Evolutionary conservation across 2,797 vertebrate genomes (phyloP).

Genomic region (Schizothorax lantsangensis): DNA sequence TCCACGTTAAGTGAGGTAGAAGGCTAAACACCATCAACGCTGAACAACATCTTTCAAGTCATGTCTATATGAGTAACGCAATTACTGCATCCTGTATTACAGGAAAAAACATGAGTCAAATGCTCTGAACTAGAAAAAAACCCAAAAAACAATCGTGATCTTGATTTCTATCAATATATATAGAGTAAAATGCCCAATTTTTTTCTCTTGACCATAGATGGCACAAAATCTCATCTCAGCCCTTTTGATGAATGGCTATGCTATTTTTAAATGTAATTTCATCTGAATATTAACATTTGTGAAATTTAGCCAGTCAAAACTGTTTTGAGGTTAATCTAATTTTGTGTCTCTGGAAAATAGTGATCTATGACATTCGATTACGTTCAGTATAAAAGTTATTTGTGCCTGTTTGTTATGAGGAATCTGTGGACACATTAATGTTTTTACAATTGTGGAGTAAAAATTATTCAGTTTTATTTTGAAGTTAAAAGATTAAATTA

Average conservation of each 20-base stretch:
- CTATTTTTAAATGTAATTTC: background rate
- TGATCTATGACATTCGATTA: background rate
- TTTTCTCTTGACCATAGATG: background rate
- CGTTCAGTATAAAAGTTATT: background rate
- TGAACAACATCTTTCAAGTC: slow-evolving; percentile 36
- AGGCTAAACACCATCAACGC: slow-evolving; percentile 35
- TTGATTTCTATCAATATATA: background rate
- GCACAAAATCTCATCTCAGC: background rate
- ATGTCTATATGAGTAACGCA: slow-evolving; percentile 37
- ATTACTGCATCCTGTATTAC: slow-evolving; percentile 43
- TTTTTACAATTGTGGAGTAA: too few species aligned
- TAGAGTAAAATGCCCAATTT: background rate
- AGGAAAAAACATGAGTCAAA: slow-evolving; percentile 44
- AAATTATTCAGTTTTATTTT: too few species aligned
- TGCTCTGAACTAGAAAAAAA: background rate
- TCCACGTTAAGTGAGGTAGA: slow-evolving; percentile 7
- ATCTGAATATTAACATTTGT: background rate
- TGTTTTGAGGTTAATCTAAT: background rate
- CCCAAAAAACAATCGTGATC: background rate
- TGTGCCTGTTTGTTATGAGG: background rate
- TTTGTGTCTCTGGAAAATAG: background rate
- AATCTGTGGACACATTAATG: background rate
- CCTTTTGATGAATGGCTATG: background rate
- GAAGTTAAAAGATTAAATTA: too few species aligned
- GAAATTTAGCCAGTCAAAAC: background rate